phyloP scores from a whole-genome alignment of 2,888 invertebrate species.

The Clepsis dumicolana region DNA sequence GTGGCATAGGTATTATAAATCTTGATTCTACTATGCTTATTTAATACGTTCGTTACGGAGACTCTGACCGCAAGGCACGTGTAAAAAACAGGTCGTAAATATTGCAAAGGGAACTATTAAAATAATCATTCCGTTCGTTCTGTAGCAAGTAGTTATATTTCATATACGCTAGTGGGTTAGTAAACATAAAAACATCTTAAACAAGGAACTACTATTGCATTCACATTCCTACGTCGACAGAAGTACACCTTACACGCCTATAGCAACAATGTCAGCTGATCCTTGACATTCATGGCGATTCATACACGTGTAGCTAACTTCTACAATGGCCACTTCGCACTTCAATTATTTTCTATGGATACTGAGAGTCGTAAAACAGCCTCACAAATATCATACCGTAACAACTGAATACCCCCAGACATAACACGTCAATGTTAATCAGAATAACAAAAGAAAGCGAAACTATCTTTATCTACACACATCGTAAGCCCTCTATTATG shows the following conservation, averaged over 20 bases:
- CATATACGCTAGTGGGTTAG: slow-evolving; percentile 15
- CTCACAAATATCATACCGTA: neutral
- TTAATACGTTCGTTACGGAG: slow-evolving; percentile 22
- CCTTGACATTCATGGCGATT: slow-evolving; percentile 38
- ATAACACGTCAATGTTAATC: neutral
- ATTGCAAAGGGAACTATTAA: slow-evolving; percentile 26
- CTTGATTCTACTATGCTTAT: neutral
- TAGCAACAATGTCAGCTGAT: slow-evolving; percentile 45
- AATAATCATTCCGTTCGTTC: slow-evolving; percentile 27
- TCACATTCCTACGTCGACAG: slow-evolving; percentile 2
- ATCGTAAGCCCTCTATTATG: too few relatives aligned
- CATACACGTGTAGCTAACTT: slow-evolving; percentile 35
- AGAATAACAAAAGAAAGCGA: too few relatives aligned
- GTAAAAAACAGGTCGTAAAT: slow-evolving; percentile 32
- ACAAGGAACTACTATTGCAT: slow-evolving; percentile 41
- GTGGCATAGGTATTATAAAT: neutral
- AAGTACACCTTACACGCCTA: slow-evolving; percentile 45
- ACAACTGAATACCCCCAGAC: neutral
- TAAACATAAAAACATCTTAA: slow-evolving; percentile 39
- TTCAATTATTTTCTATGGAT: slow-evolving; percentile 1
- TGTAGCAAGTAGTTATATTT: slow-evolving; percentile 7
- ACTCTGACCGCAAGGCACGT: slow-evolving; percentile 12
- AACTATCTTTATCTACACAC: too few relatives aligned
- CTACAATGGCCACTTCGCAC: slow-evolving; percentile 17
- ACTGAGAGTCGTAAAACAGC: neutral